phyloP scores from a whole-genome alignment of 2,888 invertebrate species.

The Drosophila neotestacea region DNA sequence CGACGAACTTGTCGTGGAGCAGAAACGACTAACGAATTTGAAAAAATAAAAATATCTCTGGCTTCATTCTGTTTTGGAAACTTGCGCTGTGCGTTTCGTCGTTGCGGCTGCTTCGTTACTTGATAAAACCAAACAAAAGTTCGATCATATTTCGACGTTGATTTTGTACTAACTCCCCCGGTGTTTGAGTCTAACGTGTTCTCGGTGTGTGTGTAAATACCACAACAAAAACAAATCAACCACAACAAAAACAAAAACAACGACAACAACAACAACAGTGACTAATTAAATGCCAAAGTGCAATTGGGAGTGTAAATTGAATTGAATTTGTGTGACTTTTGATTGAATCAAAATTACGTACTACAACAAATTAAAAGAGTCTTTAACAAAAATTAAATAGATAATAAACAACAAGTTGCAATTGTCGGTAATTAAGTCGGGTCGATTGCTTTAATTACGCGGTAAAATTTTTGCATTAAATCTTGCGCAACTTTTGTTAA shows the following conservation, averaged over 20 bases:
- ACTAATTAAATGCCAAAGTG: slow-evolving; percentile 60
- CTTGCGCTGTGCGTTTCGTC: slow-evolving; percentile 57
- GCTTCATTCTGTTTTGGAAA: slow-evolving; percentile 62
- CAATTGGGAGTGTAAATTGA: slow-evolving; percentile 34
- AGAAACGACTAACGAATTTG: slow-evolving; percentile 16
- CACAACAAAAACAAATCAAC: slow-evolving; percentile 1
- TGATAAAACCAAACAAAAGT: slow-evolving; percentile 13
- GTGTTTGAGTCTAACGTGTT: slow-evolving; percentile 24
- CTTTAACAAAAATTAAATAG: slow-evolving; percentile 6
- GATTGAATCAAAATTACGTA: slow-evolving; percentile 50
- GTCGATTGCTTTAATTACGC: slow-evolving; percentile 50
- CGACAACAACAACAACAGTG: slow-evolving; percentile 43
- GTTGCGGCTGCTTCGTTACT: slow-evolving; percentile 51
- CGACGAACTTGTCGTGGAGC: slow-evolving; percentile 7
- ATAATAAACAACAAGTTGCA: slow-evolving; percentile 31
- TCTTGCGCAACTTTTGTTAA: slow-evolving; percentile 43
- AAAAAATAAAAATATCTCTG: slow-evolving; percentile 11
- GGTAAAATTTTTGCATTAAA: slow-evolving; percentile 47
- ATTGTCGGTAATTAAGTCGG: slow-evolving; percentile 63
- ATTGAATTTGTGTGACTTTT: slow-evolving; percentile 59
- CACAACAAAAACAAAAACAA: slow-evolving; percentile 12
- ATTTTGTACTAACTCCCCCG: slow-evolving; percentile 17
- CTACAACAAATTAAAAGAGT: slow-evolving; percentile 21
- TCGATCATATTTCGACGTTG: slow-evolving; percentile 25
- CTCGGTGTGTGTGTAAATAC: slow-evolving; percentile 6